phyloP scores from a whole-genome alignment of 2,888 invertebrate genomes.

The Bombylius major region DNA sequence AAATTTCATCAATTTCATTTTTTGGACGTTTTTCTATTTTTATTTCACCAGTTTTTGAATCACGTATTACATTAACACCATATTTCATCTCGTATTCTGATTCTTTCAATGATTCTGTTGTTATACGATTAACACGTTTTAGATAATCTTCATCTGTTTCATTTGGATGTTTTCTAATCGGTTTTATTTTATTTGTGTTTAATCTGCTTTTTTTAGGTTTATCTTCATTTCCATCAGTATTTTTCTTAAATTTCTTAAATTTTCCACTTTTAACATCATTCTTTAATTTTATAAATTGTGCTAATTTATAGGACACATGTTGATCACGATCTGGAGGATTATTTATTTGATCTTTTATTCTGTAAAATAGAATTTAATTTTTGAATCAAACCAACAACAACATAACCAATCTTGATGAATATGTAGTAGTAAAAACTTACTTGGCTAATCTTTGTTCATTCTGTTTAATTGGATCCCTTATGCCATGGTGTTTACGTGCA shows the following conservation, averaged over 20 bases:
- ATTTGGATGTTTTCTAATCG: slow-evolving; percentile 44
- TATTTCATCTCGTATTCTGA: slow-evolving; percentile 49
- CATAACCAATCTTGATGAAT: not conserved
- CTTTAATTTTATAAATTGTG: slow-evolving; percentile 47
- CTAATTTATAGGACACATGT: slow-evolving; percentile 59
- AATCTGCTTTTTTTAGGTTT: slow-evolving; percentile 20
- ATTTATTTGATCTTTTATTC: slow-evolving; percentile 60
- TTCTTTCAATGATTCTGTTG: slow-evolving; percentile 48
- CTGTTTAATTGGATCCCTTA: slow-evolving; percentile 65
- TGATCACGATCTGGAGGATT: slow-evolving; percentile 62
- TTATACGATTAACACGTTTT: slow-evolving; percentile 49
- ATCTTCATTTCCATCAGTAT: slow-evolving; percentile 25
- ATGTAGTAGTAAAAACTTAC: slow-evolving; percentile 36
- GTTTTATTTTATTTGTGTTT: slow-evolving; percentile 33
- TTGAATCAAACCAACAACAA: too few relatives aligned
- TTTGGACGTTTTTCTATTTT: slow-evolving; percentile 33
- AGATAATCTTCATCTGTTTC: slow-evolving; percentile 53
- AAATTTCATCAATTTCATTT: slow-evolving; percentile 35
- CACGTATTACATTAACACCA: slow-evolving; percentile 43
- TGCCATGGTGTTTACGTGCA: slow-evolving; percentile 63
- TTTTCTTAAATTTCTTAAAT: slow-evolving; percentile 24
- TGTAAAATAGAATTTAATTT: slow-evolving; percentile 22
- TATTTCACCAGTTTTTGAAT: slow-evolving; percentile 40
- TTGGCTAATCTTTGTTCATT: slow-evolving; percentile 46
- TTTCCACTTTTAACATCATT: slow-evolving; percentile 35